Evolutionary conservation across 2,113 vertebrate species (phyloP), one percentile per base, ranked within the genome.

Genomic region (Zosterops lateralis): DNA sequence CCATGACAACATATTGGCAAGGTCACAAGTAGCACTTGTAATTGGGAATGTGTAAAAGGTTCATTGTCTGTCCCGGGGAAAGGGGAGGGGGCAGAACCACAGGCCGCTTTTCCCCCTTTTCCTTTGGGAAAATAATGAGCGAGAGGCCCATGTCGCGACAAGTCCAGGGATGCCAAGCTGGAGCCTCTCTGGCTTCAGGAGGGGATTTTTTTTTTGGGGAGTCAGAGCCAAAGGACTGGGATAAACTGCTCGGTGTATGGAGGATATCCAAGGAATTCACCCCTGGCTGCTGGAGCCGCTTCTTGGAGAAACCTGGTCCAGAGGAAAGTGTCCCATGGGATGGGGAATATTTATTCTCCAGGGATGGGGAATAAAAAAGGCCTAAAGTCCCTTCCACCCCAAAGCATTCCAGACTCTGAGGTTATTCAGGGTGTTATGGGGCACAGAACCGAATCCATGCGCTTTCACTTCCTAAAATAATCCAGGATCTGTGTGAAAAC

Each of bases 1-100:
- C 96, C 96, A 96, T 96, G 96, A 96, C 95, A 97, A 97, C 95
- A 97, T 93, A 95, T 95, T 96, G 94, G 96, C 94, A 95, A 95
- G 93, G 95, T 97, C 96, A 97, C 96, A 87, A 95, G 94, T 83
- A 94, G 94, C 95, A 92, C 95, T 96, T 91, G 91, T 97, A 97
- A 96, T 95, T 95, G 93, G 93, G 95, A 95, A 95, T 83, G 96
- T 97, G 94, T 95, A 92, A 95, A 96, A 89, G 94, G 84, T 62
- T 85, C 96, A 96, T 95, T 97, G 96, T 97, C 60, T 96, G 47
- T 87, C 91, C 53, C 48, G 32, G 20, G 89, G 68, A 81, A 95
- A 94, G 75, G 96, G 95, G 92, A 76, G 95, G 95, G 89, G 89
- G 87, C 67, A 95, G 89, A 93, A 95, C 94, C 60, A 1, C 87